Base-by-base conservation (phyloP, 1,140 invertebrate species). In the Ooceraea biroi region DNA sequence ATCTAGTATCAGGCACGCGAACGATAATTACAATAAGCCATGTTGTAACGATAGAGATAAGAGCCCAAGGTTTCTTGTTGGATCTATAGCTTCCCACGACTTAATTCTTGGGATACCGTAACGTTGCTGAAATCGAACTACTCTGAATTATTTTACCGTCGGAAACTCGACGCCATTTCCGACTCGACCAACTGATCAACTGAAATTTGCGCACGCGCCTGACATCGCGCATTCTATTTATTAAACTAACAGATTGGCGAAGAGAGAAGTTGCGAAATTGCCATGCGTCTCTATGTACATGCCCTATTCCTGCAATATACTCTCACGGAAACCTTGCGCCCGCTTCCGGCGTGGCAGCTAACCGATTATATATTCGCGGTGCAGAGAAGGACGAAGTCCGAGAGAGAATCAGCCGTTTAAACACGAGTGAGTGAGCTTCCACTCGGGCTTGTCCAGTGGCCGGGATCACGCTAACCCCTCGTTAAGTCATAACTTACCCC, bases 401-500 rank as follows among this genome's bases (percentile, higher is more conserved):
- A 76, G 85, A 73, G 86, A 90, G 90, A 93, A 94, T 93, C 91
- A 88, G 89, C 85, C 88, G 88, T 89, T 89, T 89, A 89, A 89
- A 89, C 88, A 78, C 88, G 87, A 87, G 85, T 85, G 69, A 41
- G 84, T 77, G 66, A 89, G 88, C 88, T 89, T 89, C 87, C 87
- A 89, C 90, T 19, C 85, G 66, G 88, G 91, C 87, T 88, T 90
- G 90, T 91, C 90, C 90, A 90, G 89, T 86, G 85, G 85, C 83
- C 83, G 85, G 84, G 89, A 91, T 91, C 93, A 94, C 93, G 93
- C 93, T 90, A 94, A 94, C 92, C 90, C 90, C 93, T 94, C 93
- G 93, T 94, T 94, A 94, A 94, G 93, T 93, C 93, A 94, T 94
- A 94, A 94, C 92, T 94, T 93, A 94, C 90, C 90, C 92, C 91